A percentile compares a stretch with the other conserved stretches of the same genome.
These are phyloP conservation scores for Dallia pectoralis DNA, from an alignment of 2,797 vertebrate genomes.

Conservation along the genomic window DNA sequence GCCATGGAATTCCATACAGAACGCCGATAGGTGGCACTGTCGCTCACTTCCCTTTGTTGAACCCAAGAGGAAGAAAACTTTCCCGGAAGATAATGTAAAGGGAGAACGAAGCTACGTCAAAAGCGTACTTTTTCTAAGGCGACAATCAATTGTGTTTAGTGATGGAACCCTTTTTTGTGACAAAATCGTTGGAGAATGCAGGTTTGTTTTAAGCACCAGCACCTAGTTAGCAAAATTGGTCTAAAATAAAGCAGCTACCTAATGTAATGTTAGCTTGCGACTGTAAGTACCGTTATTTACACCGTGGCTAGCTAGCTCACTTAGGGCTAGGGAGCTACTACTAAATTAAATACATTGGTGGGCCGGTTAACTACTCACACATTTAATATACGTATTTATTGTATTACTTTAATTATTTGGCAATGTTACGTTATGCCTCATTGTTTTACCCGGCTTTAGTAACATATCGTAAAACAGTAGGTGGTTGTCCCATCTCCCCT, in stretches of 20 bases:
- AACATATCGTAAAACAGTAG: neutral
- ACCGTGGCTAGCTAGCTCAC: neutral
- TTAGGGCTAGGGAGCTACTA: neutral
- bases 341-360: neutral
- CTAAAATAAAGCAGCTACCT: neutral
- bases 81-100: neutral
- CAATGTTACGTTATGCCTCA: neutral
- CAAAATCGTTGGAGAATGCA: slow-evolving; percentile 28
- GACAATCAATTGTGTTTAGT: neutral
- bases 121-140: neutral
- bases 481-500: neutral
- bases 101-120: neutral
- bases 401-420: neutral
- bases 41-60: neutral
- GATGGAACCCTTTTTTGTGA: slow-evolving; percentile 38
- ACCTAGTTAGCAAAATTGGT: neutral
- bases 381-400: neutral
- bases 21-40: slow-evolving; percentile 5
- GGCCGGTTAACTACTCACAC: neutral
- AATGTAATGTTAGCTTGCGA: neutral
- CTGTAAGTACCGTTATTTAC: neutral
- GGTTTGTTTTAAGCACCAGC: slow-evolving; percentile 40
- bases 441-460: neutral
- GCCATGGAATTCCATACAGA: too few relatives aligned
- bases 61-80: neutral